phyloP scores from a whole-genome alignment of 2,888 invertebrate species.

The Apeira syringaria region DNA sequence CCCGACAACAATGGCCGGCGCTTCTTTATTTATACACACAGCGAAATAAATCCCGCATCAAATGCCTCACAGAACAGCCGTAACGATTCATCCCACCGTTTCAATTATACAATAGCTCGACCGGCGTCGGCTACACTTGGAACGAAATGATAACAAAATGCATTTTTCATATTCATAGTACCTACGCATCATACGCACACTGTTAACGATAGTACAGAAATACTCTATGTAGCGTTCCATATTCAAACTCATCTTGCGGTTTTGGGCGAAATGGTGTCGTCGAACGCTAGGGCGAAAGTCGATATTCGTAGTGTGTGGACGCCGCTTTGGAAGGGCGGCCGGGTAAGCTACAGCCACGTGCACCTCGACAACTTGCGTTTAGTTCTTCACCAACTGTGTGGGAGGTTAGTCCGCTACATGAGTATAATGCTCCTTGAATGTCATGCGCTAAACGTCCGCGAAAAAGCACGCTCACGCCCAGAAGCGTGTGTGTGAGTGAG shows the following conservation, averaged over 20 bases:
- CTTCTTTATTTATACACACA: slow-evolving; percentile 51
- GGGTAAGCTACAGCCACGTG: slow-evolving; percentile 81
- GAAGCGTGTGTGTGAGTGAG: slow-evolving; percentile 59
- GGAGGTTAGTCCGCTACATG: slow-evolving; percentile 81
- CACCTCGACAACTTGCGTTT: slow-evolving; percentile 78
- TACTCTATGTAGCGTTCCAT: slow-evolving; percentile 75
- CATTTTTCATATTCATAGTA: slow-evolving; percentile 66
- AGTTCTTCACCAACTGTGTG: slow-evolving; percentile 82
- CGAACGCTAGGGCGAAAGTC: slow-evolving; percentile 66
- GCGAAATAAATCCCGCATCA: slow-evolving; percentile 58
- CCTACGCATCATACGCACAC: slow-evolving; percentile 65
- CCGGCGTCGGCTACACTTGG: slow-evolving; percentile 29
- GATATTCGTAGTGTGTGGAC: slow-evolving; percentile 64
- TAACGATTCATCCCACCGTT: slow-evolving; percentile 49
- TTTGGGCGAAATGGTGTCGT: slow-evolving; percentile 67
- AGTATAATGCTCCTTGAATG: slow-evolving; percentile 69
- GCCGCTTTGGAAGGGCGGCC: slow-evolving; percentile 77
- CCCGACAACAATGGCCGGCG: slow-evolving; percentile 61
- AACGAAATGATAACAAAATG: slow-evolving; percentile 47
- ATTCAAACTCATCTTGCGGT: slow-evolving; percentile 69
- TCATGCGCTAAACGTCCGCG: slow-evolving; percentile 71
- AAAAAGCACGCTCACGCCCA: slow-evolving; percentile 60
- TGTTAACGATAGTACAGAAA: slow-evolving; percentile 70
- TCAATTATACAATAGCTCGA: slow-evolving; percentile 44
- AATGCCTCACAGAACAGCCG: slow-evolving; percentile 52